phyloP scores from a whole-genome alignment of 2,113 vertebrate species.

The Upupa epops region DNA sequence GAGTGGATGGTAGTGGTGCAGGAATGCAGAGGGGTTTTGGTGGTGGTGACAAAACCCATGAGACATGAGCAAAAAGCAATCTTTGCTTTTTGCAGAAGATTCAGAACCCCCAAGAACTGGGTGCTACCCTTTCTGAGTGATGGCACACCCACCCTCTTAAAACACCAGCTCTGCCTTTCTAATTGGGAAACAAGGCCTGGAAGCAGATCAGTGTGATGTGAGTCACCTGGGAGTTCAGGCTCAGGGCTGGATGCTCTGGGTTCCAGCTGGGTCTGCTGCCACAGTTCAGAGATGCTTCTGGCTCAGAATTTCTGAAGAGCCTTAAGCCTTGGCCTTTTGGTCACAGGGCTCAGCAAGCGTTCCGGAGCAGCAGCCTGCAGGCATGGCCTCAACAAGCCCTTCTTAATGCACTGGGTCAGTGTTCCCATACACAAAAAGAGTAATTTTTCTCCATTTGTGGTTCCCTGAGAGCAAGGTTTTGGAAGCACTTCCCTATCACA shows the following conservation, averaged over 20 bases:
- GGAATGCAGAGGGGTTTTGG: fast-evolving
- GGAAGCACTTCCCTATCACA: not conserved
- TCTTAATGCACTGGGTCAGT: fast-evolving
- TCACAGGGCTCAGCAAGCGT: not conserved
- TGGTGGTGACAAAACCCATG: not conserved
- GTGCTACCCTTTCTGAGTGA: not conserved
- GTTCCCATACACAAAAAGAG: not conserved
- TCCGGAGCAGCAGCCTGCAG: not conserved
- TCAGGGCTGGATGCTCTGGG: not conserved
- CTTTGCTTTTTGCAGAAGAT: not conserved
- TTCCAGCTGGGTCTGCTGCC: not conserved
- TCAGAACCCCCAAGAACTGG: not conserved
- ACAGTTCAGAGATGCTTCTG: not conserved
- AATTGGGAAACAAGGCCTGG: not conserved
- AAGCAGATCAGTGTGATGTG: not conserved
- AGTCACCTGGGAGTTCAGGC: fast-evolving
- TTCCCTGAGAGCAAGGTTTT: fast-evolving
- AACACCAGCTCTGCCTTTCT: not conserved
- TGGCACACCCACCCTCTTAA: too few relatives aligned
- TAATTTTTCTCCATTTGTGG: not conserved
- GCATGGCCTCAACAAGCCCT: not conserved
- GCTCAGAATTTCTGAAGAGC: not conserved
- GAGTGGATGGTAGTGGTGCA: not conserved
- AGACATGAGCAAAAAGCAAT: not conserved
- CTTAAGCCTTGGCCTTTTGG: not conserved